Evolutionary conservation across 2,113 vertebrate genomes (phyloP).

Genomic region (Caranx ignobilis): DNA sequence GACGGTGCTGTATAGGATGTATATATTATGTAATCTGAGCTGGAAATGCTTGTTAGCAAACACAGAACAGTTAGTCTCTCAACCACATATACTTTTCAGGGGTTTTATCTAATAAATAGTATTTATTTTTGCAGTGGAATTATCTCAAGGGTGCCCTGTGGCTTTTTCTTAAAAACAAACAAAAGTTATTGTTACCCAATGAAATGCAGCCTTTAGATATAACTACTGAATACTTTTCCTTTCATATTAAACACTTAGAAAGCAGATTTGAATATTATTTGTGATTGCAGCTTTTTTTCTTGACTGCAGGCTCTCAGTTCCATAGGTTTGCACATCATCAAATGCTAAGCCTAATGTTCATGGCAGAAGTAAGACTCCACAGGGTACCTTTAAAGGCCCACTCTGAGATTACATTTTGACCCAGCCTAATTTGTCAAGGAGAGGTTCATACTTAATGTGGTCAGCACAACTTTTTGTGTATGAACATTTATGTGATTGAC

Average conservation of each 20-base stretch:
- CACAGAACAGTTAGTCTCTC: not conserved
- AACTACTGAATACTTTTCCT: not conserved
- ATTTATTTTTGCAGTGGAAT: conserved; percentile 1
- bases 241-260: not conserved
- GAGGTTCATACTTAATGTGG: not conserved
- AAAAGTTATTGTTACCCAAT: not conserved
- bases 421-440: too few relatives aligned
- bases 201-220: not conserved
- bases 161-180: not conserved
- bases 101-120: not conserved
- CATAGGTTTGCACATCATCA: not conserved
- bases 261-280: not conserved
- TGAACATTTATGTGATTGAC: not conserved
- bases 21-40: not conserved
- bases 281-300: not conserved
- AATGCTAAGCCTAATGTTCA: not conserved
- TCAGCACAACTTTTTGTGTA: not conserved
- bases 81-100: not conserved
- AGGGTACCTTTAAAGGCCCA: not conserved
- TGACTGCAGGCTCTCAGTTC: too few relatives aligned
- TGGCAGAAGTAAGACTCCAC: not conserved
- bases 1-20: not conserved
- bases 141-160: not conserved
- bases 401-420: not conserved
- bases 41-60: not conserved